Percentiles rank a stretch among this genome's conserved stretches.
These are phyloP conservation scores for Sclerodermus sp. DNA, from an alignment of 2,888 invertebrate species.

Conservation along the genomic window DNA sequence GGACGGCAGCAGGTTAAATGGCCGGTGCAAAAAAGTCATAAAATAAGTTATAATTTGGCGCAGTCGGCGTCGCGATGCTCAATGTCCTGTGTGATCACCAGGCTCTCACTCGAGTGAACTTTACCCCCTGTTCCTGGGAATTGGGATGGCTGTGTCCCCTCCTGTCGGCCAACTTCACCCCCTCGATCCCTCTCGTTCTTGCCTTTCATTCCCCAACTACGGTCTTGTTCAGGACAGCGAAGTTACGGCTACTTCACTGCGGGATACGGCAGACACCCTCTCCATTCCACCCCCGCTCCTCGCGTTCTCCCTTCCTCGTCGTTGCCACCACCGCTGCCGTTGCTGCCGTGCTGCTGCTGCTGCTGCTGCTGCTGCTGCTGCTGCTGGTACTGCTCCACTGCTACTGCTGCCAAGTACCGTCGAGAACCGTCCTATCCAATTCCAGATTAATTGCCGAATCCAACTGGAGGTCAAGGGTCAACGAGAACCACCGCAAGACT, in stretches of 20 bases:
- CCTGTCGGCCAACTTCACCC: not conserved
- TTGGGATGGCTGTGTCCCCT: not conserved
- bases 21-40: constrained; percentile 57
- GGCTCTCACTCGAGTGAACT: constrained; percentile 52
- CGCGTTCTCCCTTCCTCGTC: too few species aligned
- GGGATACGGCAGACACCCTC: constrained; percentile 1
- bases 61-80: constrained; percentile 53
- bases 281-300: not conserved
- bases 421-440: constrained; percentile 39
- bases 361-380: too few species aligned
- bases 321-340: constrained; percentile 1
- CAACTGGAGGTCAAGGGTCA: too few species aligned
- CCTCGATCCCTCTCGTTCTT: constrained; percentile 4
- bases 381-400: too few species aligned
- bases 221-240: constrained; percentile 9
- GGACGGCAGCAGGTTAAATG: constrained; percentile 52
- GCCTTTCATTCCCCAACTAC: not conserved
- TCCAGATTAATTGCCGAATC: constrained; percentile 45
- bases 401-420: constrained; percentile 1
- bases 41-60: constrained; percentile 59
- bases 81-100: constrained; percentile 58
- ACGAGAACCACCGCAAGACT: too few species aligned
- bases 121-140: constrained; percentile 37
- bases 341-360: too few species aligned
- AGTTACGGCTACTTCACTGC: constrained; percentile 11